Conservation (phyloP, 1,140 invertebrate species). For the Brachionus angularis region DNA sequence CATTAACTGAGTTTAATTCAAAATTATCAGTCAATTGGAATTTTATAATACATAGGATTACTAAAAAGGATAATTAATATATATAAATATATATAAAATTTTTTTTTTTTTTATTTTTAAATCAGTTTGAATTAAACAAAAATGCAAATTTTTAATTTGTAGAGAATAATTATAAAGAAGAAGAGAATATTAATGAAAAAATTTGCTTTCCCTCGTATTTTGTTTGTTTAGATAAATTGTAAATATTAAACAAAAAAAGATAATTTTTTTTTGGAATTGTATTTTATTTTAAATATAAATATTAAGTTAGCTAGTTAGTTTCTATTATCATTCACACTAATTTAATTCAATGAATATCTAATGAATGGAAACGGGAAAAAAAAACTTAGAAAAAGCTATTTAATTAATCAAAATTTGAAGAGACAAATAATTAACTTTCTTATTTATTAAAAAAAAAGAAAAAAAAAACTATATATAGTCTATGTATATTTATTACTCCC, state of each 20-base stretch:
- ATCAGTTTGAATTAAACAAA: too few species aligned
- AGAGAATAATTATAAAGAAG: constrained; percentile 13
- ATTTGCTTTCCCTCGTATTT: constrained; percentile 37
- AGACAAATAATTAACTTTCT: constrained; percentile 14
- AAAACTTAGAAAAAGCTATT: background rate
- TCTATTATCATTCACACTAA: background rate
- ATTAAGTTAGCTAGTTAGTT: constrained; percentile 11
- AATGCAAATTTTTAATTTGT: constrained; percentile 20
- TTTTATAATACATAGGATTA: too few species aligned
- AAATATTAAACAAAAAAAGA: too few species aligned
- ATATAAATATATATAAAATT: background rate
- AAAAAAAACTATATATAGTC: too few species aligned
- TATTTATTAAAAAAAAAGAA: too few species aligned
- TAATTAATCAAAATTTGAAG: constrained; percentile 9
- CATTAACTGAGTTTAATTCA: too few species aligned
- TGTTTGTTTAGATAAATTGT: too few species aligned
- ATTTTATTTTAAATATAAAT: too few species aligned
- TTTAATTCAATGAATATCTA: background rate
- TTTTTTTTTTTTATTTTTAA: too few species aligned
- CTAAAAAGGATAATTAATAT: background rate
- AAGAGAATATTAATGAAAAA: constrained; percentile 42
- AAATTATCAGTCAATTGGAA: too few species aligned
- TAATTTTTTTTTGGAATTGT: too few species aligned
- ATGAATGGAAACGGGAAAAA: constrained; percentile 16
- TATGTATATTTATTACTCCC: too few species aligned